These are phyloP conservation scores for Apteryx owenii DNA, from an alignment of 2,113 vertebrate species.

Conservation along the genomic window DNA sequence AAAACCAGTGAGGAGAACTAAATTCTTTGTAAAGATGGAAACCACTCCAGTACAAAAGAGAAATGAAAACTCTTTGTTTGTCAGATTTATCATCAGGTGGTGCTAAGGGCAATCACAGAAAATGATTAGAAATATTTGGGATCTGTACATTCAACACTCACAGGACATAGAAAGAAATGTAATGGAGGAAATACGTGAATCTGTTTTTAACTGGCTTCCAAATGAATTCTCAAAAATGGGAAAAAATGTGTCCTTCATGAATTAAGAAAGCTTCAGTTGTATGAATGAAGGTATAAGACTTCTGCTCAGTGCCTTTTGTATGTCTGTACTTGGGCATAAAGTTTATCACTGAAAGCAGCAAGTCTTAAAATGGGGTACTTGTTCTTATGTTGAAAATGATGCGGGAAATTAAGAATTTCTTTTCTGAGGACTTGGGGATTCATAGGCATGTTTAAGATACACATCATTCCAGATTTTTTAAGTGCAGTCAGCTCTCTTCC, in stretches of 20 bases:
- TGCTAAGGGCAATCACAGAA: background rate
- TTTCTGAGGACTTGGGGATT: background rate
- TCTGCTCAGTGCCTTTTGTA: background rate
- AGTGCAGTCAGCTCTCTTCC: background rate
- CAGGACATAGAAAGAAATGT: background rate
- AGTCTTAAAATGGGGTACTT: background rate
- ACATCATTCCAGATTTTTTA: background rate
- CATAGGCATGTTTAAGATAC: background rate
- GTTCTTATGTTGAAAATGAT: background rate
- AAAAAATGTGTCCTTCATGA: background rate
- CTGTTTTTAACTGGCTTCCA: background rate
- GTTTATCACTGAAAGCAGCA: rapidly evolving
- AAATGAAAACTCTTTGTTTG: background rate
- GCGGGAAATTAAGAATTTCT: background rate
- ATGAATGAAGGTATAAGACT: background rate
- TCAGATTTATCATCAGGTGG: background rate
- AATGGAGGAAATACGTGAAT: background rate
- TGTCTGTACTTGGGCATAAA: background rate
- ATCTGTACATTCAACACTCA: background rate
- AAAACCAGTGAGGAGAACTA: background rate
- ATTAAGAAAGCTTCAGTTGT: background rate
- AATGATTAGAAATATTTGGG: background rate
- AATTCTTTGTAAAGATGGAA: background rate
- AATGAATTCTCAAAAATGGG: background rate
- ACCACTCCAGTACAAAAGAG: background rate